These are phyloP conservation scores for Cotesia congregata DNA, from an alignment of 2,888 invertebrate species.

Conservation along the genomic window DNA sequence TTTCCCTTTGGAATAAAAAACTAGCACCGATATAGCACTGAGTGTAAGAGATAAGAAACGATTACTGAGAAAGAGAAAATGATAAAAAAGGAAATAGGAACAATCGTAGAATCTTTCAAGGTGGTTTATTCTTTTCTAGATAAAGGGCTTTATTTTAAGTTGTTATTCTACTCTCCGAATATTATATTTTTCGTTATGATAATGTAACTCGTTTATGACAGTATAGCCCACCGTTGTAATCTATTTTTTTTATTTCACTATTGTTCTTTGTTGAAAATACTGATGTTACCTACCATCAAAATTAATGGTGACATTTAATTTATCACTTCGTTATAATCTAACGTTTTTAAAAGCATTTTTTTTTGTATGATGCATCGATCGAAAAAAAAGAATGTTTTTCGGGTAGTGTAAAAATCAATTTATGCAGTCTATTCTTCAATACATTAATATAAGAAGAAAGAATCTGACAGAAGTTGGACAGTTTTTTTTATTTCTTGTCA, in stretches of 20 bases:
- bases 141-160: constrained; percentile 26
- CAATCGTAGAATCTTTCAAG: constrained; percentile 34
- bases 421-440: too few relatives aligned
- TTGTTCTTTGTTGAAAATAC: not conserved
- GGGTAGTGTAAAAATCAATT: too few relatives aligned
- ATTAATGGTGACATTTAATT: not conserved
- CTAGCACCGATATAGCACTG: not conserved
- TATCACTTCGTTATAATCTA: too few relatives aligned
- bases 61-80: constrained; percentile 15
- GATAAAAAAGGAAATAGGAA: constrained; percentile 17
- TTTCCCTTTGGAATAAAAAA: not conserved
- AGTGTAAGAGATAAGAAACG: constrained; percentile 19
- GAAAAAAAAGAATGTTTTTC: too few relatives aligned
- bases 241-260: not conserved
- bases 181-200: constrained; percentile 27
- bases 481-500: too few relatives aligned
- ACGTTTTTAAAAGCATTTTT: not conserved
- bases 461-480: too few relatives aligned
- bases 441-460: too few relatives aligned
- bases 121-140: constrained; percentile 14
- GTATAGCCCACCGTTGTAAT: not conserved
- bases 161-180: constrained; percentile 27
- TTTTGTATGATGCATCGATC: too few relatives aligned
- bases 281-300: not conserved
- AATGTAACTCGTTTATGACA: not conserved